Evolutionary conservation across 2,797 vertebrate species (phyloP).

Genomic region (Setipinna tenuifilis): DNA sequence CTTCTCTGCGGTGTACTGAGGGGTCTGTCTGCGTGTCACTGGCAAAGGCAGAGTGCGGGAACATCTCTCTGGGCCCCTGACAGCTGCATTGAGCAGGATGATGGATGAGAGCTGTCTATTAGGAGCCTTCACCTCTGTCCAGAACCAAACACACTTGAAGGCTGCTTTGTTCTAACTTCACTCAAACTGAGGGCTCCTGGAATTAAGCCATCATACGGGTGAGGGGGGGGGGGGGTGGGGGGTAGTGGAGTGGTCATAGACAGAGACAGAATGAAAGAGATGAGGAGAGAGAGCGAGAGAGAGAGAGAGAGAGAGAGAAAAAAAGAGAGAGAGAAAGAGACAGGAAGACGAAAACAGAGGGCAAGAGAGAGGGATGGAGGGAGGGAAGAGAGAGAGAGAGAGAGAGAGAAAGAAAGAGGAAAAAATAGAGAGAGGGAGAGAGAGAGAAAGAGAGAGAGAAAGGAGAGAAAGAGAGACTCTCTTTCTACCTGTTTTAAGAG

Average conservation of each 20-base stretch:
- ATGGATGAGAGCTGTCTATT: slow-evolving; percentile 85
- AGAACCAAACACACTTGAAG: slow-evolving; percentile 77
- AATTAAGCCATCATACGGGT: slow-evolving; percentile 77
- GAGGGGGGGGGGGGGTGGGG: slow-evolving; percentile 51
- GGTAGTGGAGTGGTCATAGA: no score
- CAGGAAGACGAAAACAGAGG: slow-evolving; percentile 21
- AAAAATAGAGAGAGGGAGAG: slow-evolving; percentile 39
- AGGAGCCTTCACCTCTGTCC: slow-evolving; percentile 80
- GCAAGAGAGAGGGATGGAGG: slow-evolving; percentile 27
- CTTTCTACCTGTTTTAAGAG: slow-evolving; percentile 46
- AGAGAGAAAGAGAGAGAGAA: slow-evolving; percentile 22
- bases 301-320: slow-evolving; percentile 23
- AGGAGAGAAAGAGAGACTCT: slow-evolving; percentile 34
- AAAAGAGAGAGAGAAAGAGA: slow-evolving; percentile 25
- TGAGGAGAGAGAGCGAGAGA: slow-evolving; percentile 1
- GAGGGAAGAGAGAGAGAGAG: background rate
- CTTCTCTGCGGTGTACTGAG: slow-evolving; percentile 61
- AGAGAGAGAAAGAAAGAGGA: background rate
- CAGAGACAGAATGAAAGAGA: no score
- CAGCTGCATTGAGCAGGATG: slow-evolving; percentile 76
- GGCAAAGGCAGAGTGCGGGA: slow-evolving; percentile 64
- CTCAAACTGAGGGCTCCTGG: slow-evolving; percentile 70
- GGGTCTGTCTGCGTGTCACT: slow-evolving; percentile 62
- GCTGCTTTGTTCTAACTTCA: slow-evolving; percentile 72
- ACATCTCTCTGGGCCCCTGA: slow-evolving; percentile 73